Percentiles rank a stretch among this genome's conserved stretches.
Evolutionary conservation across 2,888 invertebrate genomes (phyloP).

Genomic region (Netelia inedita): DNA sequence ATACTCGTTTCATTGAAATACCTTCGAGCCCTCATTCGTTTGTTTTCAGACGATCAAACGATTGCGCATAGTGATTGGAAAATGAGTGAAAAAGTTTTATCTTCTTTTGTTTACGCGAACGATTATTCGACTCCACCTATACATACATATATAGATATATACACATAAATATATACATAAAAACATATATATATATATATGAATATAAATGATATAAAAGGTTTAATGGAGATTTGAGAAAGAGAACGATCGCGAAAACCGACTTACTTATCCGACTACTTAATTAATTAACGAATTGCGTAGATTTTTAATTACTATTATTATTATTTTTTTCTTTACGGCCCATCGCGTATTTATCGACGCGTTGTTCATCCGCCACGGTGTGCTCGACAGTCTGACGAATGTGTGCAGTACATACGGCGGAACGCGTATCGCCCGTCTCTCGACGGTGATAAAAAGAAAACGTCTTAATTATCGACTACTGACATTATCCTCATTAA

Average conservation of each 20-base stretch:
- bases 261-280: slow-evolving; percentile 77
- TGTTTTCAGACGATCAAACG: slow-evolving; percentile 60
- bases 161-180: slow-evolving; percentile 44
- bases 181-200: slow-evolving; percentile 52
- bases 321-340: slow-evolving; percentile 19
- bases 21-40: slow-evolving; percentile 43
- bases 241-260: slow-evolving; percentile 69
- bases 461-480: slow-evolving; percentile 41
- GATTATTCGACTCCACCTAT: slow-evolving; percentile 62
- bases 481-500: slow-evolving; percentile 47
- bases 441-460: background rate
- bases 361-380: slow-evolving; percentile 1
- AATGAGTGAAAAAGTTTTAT: slow-evolving; percentile 81
- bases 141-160: slow-evolving; percentile 50
- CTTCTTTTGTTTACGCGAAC: slow-evolving; percentile 68
- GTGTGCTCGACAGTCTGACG: slow-evolving; percentile 25
- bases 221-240: slow-evolving; percentile 56
- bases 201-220: slow-evolving; percentile 60
- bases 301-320: slow-evolving; percentile 66
- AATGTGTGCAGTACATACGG: slow-evolving; percentile 33
- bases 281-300: slow-evolving; percentile 76
- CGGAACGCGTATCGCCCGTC: slow-evolving; percentile 17
- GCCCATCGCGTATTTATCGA: slow-evolving; percentile 16
- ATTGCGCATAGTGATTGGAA: slow-evolving; percentile 77
- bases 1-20: background rate